These are phyloP conservation scores for Dipus sagitta DNA, from an alignment of 2,797 vertebrate genomes.

Conservation along the genomic window DNA sequence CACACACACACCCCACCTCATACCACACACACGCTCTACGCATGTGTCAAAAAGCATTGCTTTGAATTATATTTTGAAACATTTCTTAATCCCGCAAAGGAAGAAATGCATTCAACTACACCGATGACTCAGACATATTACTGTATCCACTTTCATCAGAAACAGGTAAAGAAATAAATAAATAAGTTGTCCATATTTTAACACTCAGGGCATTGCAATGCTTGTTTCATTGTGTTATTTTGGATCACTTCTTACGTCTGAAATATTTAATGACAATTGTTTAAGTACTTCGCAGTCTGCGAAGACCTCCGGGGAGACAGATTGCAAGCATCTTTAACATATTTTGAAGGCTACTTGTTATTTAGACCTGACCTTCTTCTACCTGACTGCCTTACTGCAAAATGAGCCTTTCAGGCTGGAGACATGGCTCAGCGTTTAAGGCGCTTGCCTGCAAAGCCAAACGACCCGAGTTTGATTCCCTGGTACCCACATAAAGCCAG, in stretches of 20 bases:
- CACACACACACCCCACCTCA: too few species aligned
- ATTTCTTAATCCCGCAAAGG: background rate
- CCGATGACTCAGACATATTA: background rate
- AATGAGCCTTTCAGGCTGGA: background rate
- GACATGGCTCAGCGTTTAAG: too few species aligned
- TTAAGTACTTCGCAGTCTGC: background rate
- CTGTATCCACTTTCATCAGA: background rate
- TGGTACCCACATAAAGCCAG: too few species aligned
- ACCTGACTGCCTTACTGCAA: background rate
- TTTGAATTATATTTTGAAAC: background rate
- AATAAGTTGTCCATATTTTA: background rate
- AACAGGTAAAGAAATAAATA: background rate
- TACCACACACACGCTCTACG: background rate
- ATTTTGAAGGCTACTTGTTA: background rate
- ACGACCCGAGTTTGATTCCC: too few species aligned
- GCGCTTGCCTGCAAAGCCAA: too few species aligned
- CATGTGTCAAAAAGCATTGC: background rate
- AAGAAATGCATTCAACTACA: background rate
- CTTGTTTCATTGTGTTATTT: background rate
- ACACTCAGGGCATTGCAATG: background rate
- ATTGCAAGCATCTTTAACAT: background rate
- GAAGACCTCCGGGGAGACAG: too few species aligned
- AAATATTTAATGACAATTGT: background rate
- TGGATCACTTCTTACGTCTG: background rate
- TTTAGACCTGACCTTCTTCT: background rate